Evolutionary conservation across 2,797 vertebrate genomes (phyloP).

Genomic region (Ataeniobius toweri): DNA sequence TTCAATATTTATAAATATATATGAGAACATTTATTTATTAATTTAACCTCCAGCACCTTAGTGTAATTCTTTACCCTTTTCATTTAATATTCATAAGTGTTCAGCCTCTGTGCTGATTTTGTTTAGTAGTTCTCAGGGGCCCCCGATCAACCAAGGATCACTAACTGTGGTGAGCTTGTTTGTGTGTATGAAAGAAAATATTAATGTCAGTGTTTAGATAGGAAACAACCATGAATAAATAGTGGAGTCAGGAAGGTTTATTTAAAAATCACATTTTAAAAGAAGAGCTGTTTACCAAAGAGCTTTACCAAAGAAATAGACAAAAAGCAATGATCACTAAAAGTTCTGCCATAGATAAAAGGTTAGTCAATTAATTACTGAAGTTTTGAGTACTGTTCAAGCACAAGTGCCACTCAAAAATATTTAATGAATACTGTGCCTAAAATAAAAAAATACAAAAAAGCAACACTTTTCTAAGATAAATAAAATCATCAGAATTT

Average conservation of each 20-base stretch:
- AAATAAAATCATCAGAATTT: background rate
- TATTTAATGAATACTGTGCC: background rate
- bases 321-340: background rate
- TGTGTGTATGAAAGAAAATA: constrained; percentile 13
- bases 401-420: background rate
- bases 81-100: constrained; percentile 66
- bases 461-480: background rate
- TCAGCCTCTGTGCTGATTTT: constrained; percentile 59
- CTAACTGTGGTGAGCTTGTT: constrained; percentile 36
- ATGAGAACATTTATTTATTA: constrained; percentile 75
- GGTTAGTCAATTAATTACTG: background rate
- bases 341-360: background rate
- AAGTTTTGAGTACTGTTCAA: constrained; percentile 4
- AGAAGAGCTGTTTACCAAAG: constrained; percentile 4
- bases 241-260: constrained; percentile 4
- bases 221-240: constrained; percentile 20
- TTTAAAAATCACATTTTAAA: constrained; percentile 1
- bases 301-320: background rate
- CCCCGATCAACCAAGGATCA: constrained; percentile 43
- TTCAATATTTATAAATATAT: constrained; percentile 75
- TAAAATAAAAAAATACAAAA: background rate
- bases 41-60: constrained; percentile 69
- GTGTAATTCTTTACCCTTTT: constrained; percentile 68
- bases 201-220: constrained; percentile 13
- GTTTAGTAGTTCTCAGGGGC: constrained; percentile 56